These are phyloP conservation scores for Pseudeuparius sepicola DNA, from an alignment of 2,888 invertebrate species.

Conservation along the genomic window DNA sequence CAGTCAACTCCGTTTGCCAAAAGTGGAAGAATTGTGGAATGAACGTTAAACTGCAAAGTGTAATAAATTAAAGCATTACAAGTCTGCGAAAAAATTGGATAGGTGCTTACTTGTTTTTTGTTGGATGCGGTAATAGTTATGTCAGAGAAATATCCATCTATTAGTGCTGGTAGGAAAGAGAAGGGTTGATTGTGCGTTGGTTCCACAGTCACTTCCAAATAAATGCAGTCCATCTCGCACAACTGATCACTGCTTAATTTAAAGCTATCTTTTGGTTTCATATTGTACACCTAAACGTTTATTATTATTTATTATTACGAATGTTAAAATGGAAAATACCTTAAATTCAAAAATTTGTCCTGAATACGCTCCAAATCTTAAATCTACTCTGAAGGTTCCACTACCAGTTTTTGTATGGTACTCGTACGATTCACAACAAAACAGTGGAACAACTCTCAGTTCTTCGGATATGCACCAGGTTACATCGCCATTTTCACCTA, in stretches of 20 bases:
- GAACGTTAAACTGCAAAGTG: slow-evolving; percentile 42
- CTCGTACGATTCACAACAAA: slow-evolving; percentile 61
- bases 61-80: slow-evolving; percentile 3
- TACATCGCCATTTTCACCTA: slow-evolving; percentile 55
- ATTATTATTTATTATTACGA: no score
- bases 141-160: slow-evolving; percentile 57
- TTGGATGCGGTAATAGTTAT: slow-evolving; percentile 42
- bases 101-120: slow-evolving; percentile 41
- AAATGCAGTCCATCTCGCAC: slow-evolving; percentile 52
- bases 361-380: slow-evolving; percentile 52
- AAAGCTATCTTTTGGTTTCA: slow-evolving; percentile 44
- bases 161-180: slow-evolving; percentile 53
- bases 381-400: slow-evolving; percentile 27
- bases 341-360: slow-evolving; percentile 57
- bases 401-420: slow-evolving; percentile 35
- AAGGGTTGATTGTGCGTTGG: slow-evolving; percentile 44
- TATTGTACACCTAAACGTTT: slow-evolving; percentile 27
- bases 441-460: slow-evolving; percentile 46
- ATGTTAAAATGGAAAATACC: slow-evolving; percentile 32
- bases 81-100: slow-evolving; percentile 9
- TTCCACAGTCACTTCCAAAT: slow-evolving; percentile 42
- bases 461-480: slow-evolving; percentile 51
- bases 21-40: slow-evolving; percentile 47
- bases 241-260: slow-evolving; percentile 51
- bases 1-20: slow-evolving; percentile 49